Evolutionary conservation across 2,888 invertebrate species (phyloP), one percentile per base, ranked within the genome.

Genomic region (Tortrix viridana): DNA sequence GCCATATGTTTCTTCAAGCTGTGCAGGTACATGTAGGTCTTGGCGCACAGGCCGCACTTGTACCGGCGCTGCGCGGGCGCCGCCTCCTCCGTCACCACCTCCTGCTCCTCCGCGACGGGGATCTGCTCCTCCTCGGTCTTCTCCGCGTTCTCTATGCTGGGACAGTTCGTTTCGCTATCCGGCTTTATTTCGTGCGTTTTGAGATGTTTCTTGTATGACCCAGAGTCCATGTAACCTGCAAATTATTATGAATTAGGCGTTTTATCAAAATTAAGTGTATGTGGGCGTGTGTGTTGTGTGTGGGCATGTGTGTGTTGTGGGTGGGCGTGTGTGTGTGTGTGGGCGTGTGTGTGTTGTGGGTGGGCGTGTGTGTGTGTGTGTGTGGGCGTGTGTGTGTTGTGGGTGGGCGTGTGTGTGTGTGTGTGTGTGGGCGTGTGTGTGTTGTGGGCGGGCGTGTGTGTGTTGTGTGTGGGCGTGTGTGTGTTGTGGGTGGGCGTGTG

Each of bases 1-100:
- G 84, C 66, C 86, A 92, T 88, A 66, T 92, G 92, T 66, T 92
- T 92, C 82, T 88, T 92, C 62, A 92, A 72, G 59, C 88, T 92
- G 70, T 92, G 92, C 56, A 92, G 74, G 64, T 92, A 89, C 84
- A 89, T 88, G 70, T 92, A 92, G 0, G 90, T 89, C 71, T 92
- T 92, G 46, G 86, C 85, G 68, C 92, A 92, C 4, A 89, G 60
- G 0, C 86, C 86, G 64, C 92, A 92, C 65, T 90, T 89, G 75
- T 86, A 92, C 14, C 84, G 78, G 71, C 83, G 86, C 70, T 81
- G 84, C 3, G 67, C 38, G 6, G 70, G 65, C 48, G 66, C 68
- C 9, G 52, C 49, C 23, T 55, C 57, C 23, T 69, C 65, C 16
- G 66, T 53, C 3, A 38, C 38, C 5, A 16, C 47, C 38, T 46